phyloP scores from a whole-genome alignment of 2,113 vertebrate species.

The Tachysurus fulvidraco region DNA sequence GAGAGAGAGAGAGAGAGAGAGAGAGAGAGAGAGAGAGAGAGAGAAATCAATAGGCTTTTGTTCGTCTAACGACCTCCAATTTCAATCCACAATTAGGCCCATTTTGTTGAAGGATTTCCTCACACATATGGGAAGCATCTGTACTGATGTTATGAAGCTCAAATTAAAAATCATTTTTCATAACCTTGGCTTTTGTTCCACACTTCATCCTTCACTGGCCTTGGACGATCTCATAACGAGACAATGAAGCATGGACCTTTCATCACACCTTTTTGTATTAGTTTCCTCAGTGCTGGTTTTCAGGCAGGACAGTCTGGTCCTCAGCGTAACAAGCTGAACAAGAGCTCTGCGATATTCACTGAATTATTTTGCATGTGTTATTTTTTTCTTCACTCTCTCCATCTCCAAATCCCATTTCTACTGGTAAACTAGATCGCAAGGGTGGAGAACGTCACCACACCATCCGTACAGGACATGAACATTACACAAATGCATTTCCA shows the following conservation, averaged over 20 bases:
- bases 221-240: conserved; percentile 2
- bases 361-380: not conserved
- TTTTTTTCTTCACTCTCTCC: not conserved
- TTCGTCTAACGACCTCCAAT: conserved; percentile 8
- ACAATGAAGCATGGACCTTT: conserved; percentile 32
- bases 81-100: not conserved
- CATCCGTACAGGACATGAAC: not conserved
- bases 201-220: not conserved
- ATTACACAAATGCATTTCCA: not conserved
- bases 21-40: not conserved
- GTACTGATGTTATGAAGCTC: not conserved
- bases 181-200: conserved; percentile 10
- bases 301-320: not conserved
- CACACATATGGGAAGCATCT: conserved; percentile 37
- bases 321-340: not conserved
- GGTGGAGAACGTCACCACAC: not conserved
- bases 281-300: not conserved
- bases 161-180: conserved; percentile 30
- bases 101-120: conserved; percentile 1
- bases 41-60: conserved; percentile 30
- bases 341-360: not conserved
- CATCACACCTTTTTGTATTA: not conserved
- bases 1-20: not conserved
- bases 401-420: not conserved
- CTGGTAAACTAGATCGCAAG: not conserved